Evolutionary conservation across 2,113 vertebrate genomes (phyloP).

Genomic region (Mesembrinibis cayennensis): DNA sequence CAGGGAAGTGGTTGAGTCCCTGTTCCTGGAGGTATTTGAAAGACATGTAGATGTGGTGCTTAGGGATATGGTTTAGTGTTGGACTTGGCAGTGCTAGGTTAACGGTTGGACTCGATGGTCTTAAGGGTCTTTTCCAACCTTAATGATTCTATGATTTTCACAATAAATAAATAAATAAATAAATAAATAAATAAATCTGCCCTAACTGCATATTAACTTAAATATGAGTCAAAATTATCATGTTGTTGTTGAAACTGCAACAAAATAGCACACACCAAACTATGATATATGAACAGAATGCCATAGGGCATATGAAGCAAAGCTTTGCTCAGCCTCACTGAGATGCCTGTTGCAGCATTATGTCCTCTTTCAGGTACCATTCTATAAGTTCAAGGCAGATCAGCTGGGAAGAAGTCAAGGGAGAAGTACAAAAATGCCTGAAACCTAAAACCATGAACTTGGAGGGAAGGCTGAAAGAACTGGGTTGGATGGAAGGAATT

Average conservation of each 20-base stretch:
- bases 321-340: not conserved
- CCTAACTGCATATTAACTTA: not conserved
- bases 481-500: not conserved
- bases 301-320: not conserved
- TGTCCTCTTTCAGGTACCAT: not conserved
- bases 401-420: not conserved
- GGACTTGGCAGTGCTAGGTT: too few species aligned
- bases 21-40: too few species aligned
- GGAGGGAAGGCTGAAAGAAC: not conserved
- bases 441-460: not conserved
- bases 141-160: not conserved
- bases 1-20: too few species aligned
- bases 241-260: not conserved
- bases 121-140: too few species aligned
- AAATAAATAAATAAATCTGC: not conserved
- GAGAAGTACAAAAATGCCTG: not conserved
- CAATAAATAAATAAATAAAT: not conserved
- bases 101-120: too few species aligned
- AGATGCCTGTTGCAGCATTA: not conserved
- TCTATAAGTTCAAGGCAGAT: not conserved
- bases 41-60: too few species aligned
- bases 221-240: not conserved
- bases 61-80: too few species aligned
- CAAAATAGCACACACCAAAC: not conserved
- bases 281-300: not conserved